A percentile compares a stretch with the other conserved stretches of the same genome.
phyloP scores from a whole-genome alignment of 2,888 invertebrate species.

The Tipula vernalis region DNA sequence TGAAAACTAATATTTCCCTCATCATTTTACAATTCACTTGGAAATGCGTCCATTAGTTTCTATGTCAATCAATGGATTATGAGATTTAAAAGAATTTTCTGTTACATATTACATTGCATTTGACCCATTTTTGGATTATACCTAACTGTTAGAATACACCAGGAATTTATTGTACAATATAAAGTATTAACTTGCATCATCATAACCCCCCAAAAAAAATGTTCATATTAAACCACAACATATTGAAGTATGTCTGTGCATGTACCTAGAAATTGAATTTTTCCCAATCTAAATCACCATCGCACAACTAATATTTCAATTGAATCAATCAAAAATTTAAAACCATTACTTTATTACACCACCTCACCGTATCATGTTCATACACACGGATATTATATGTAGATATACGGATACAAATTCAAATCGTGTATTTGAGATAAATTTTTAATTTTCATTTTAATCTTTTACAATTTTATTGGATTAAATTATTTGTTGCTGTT shows the following conservation, averaged over 20 bases:
- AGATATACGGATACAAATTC: background rate
- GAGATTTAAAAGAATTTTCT: no score
- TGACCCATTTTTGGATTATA: no score
- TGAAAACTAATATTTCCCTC: no score
- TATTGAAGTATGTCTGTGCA: background rate
- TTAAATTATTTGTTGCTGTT: background rate
- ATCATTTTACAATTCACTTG: no score
- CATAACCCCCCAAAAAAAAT: background rate
- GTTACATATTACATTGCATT: no score
- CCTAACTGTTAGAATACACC: no score
- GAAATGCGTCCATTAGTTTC: no score
- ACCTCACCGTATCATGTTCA: background rate
- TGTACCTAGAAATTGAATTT: background rate
- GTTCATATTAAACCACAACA: background rate
- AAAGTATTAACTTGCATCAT: no score
- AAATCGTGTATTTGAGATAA: background rate
- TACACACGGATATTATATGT: background rate
- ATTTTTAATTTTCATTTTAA: background rate
- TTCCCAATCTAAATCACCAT: background rate
- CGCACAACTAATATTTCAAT: background rate
- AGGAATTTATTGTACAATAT: no score
- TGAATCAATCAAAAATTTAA: background rate
- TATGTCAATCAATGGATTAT: no score
- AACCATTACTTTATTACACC: background rate
- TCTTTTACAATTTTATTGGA: constrained; percentile 4